Conservation (phyloP, 2,888 invertebrate species). For the Piscicola geometra region DNA sequence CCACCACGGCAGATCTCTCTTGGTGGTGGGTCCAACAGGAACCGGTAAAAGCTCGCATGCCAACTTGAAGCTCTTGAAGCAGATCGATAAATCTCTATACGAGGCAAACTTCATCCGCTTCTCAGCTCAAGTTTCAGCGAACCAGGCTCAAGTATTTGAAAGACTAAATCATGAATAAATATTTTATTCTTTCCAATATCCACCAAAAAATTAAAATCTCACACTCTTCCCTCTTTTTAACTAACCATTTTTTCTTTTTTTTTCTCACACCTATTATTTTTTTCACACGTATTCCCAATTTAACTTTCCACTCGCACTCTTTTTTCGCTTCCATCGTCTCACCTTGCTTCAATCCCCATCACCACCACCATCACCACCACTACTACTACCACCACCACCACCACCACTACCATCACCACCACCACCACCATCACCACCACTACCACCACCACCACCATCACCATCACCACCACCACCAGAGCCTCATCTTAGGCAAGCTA, state of each 20-base stretch:
- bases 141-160: conserved; percentile 74
- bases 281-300: too few relatives aligned
- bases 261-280: too few relatives aligned
- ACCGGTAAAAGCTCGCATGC: conserved; percentile 59
- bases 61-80: conserved; percentile 61
- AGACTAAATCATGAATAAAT: too few relatives aligned
- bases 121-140: conserved; percentile 76
- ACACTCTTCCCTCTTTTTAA: background rate
- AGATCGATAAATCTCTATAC: conserved; percentile 71
- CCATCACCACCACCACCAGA: conserved; percentile 46
- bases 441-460: too few relatives aligned
- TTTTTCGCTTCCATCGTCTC: too few relatives aligned
- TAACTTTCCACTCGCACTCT: too few relatives aligned
- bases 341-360: too few relatives aligned
- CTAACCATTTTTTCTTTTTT: too few relatives aligned
- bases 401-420: too few relatives aligned
- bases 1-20: conserved; percentile 48
- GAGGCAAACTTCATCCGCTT: conserved; percentile 81
- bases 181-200: background rate
- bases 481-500: conserved; percentile 57
- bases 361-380: too few relatives aligned
- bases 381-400: too few relatives aligned
- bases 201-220: background rate
- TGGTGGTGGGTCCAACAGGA: conserved; percentile 59
- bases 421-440: too few relatives aligned